phyloP scores from a whole-genome alignment of 2,113 vertebrate genomes.

The Scophthalmus maximus region DNA sequence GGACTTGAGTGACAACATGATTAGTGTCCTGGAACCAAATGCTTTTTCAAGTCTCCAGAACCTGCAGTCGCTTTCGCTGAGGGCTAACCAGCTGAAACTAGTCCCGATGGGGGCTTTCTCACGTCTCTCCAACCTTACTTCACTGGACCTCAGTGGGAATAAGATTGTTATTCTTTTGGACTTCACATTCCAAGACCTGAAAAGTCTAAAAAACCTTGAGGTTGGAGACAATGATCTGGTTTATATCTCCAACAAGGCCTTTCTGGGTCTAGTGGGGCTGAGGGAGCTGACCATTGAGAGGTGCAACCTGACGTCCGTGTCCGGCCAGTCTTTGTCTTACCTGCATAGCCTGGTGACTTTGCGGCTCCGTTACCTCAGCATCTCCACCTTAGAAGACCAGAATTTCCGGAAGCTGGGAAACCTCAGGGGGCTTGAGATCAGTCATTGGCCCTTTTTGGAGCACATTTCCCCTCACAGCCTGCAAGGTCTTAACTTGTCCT shows the following conservation, averaged over 20 bases:
- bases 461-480: slow-evolving; percentile 91
- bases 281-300: slow-evolving; percentile 92
- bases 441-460: slow-evolving; percentile 94
- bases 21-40: slow-evolving; percentile 92
- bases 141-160: slow-evolving; percentile 96
- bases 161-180: slow-evolving; percentile 96
- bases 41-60: slow-evolving; percentile 90
- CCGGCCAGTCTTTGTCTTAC: slow-evolving; percentile 91
- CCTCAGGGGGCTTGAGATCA: slow-evolving; percentile 91
- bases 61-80: slow-evolving; percentile 88
- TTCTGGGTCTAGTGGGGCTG: slow-evolving; percentile 90
- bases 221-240: slow-evolving; percentile 97
- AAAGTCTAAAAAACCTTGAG: slow-evolving; percentile 88
- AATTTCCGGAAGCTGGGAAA: slow-evolving; percentile 90
- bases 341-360: slow-evolving; percentile 90
- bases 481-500: slow-evolving; percentile 94
- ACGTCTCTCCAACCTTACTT: slow-evolving; percentile 90
- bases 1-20: slow-evolving; percentile 94
- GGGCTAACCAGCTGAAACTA: slow-evolving; percentile 93
- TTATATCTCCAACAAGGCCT: slow-evolving; percentile 95
- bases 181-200: slow-evolving; percentile 93
- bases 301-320: slow-evolving; percentile 96
- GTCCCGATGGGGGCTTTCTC: slow-evolving; percentile 93
- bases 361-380: slow-evolving; percentile 91
- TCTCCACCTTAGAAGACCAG: slow-evolving; percentile 90